Evolutionary conservation across 1,140 invertebrate species (phyloP).

Genomic region (Holcopasites calliopsidis): DNA sequence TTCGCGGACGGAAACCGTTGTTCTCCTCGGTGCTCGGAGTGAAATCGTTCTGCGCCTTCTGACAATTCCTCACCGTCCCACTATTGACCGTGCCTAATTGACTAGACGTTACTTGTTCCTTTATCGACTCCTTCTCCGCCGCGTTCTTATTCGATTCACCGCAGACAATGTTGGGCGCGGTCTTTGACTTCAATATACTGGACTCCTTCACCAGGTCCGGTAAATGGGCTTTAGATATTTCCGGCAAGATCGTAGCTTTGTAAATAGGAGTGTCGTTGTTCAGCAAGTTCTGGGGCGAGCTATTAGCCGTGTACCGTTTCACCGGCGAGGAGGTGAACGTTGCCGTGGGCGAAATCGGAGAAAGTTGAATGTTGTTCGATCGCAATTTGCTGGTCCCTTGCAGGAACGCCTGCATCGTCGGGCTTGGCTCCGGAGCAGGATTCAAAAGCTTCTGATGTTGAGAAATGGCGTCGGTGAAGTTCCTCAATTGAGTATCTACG

Average conservation of each 20-base stretch:
- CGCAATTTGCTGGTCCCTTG: conserved; percentile 78
- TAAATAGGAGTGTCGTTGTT: conserved; percentile 19
- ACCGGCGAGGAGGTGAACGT: conserved; percentile 42
- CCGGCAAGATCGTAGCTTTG: conserved; percentile 38
- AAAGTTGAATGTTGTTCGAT: conserved; percentile 63
- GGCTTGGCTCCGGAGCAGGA: conserved; percentile 87
- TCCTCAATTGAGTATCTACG: conserved; percentile 90
- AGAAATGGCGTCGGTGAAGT: conserved; percentile 90
- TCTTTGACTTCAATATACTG: conserved; percentile 73
- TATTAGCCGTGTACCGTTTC: conserved; percentile 14
- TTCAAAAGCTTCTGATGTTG: conserved; percentile 93
- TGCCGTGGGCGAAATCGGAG: conserved; percentile 69
- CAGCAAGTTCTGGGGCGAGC: conserved; percentile 6
- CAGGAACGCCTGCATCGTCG: conserved; percentile 87
- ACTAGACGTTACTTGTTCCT: conserved; percentile 33
- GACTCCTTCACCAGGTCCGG: conserved; percentile 77
- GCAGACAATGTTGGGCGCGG: conserved; percentile 45
- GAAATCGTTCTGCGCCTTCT: conserved; percentile 39
- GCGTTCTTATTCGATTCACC: conserved; percentile 37
- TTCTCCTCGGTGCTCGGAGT: conserved; percentile 60
- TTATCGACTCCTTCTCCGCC: conserved; percentile 9
- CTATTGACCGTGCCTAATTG: conserved; percentile 12
- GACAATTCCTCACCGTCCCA: conserved; percentile 20
- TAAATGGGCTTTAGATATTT: conserved; percentile 56
- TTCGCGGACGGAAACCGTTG: conserved; percentile 78